A percentile compares a stretch with the other conserved stretches of the same genome.
Evolutionary conservation across 53 echinoderm and acorn worm genomes (phyloP).

Genomic region (Actinopyga echinites): DNA sequence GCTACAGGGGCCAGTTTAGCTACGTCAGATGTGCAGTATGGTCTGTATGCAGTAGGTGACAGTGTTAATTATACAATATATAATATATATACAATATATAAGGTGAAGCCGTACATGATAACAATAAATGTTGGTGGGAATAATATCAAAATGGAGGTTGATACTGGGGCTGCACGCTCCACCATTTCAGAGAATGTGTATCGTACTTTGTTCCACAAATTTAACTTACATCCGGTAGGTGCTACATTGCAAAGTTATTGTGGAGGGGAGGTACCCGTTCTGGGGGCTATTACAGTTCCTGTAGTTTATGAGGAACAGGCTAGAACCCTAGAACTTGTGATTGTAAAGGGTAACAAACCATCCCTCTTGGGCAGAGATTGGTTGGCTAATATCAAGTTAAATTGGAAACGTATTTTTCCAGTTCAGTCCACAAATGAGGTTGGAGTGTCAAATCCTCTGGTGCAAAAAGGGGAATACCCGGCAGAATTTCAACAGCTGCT

Average conservation of each 20-base stretch:
- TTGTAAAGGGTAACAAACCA: background rate
- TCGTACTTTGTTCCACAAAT: background rate
- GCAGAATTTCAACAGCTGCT: constrained; percentile 23
- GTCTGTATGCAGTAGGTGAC: background rate
- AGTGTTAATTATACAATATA: background rate
- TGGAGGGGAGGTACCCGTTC: constrained; percentile 9
- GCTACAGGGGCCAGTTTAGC: constrained; percentile 5
- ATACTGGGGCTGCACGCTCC: background rate
- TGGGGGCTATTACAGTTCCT: constrained; percentile 3
- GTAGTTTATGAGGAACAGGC: background rate
- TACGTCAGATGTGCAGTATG: constrained; percentile 6
- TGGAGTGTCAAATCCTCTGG: background rate
- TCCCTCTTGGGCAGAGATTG: background rate
- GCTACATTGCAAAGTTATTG: constrained; percentile 22
- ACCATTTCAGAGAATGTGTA: constrained; percentile 2
- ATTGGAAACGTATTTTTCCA: background rate
- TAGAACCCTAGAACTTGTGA: background rate
- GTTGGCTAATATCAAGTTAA: background rate
- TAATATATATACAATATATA: background rate
- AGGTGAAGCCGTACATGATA: background rate
- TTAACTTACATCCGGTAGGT: background rate
- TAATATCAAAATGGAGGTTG: constrained; percentile 6
- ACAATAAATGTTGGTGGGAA: background rate
- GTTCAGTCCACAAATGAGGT: background rate
- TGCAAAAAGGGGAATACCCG: constrained; percentile 36